Base-by-base conservation (phyloP, 2,797 vertebrate genomes). In the Lepilemur septentrionalis region DNA sequence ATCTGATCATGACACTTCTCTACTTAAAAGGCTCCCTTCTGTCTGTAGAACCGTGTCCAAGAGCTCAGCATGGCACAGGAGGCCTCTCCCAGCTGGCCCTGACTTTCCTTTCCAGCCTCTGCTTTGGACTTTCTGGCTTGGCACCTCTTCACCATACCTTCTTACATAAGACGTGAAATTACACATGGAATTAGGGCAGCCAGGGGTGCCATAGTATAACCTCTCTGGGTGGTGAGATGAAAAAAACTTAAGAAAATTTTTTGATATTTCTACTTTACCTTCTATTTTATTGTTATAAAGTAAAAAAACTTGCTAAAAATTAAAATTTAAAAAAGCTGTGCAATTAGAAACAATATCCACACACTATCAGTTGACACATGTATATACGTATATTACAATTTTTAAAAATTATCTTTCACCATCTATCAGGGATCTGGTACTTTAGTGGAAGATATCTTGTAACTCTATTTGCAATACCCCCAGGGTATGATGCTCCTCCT, bases 21-120 rank as follows among this genome's bases (percentile, higher is more conserved):
- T 69, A 43, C 35, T 89, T 95, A 61, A 91, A 93, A 91, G 82
- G 25, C 70, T 91, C 63, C 73, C 83, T 59, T 67, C 61, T 83
- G 93, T 80, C 91, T 86, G 41, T 17, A 91, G 86, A 90, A 52
- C 70, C 23, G 46, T 15, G 41, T 78, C 30, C 38, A 84, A 61
- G 46, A 78, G 35, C 84, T 90, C 52, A 41, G 85, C 25, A 14
- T 8, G 38, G 57, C 38, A 67, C 22, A 80, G n/a, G 67, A 75
- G 59, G 43, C 9, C 63, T 96, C 78, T 83, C 78, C 73, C 52
- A 57, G 38, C 15, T 59, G 80, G 28, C 48, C 38, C 38, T 35
- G 70, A 70, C 61, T 73, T 86, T 94, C 50, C 57, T 84, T 76
- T 30, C 9, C 50, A 82, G 82, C 23, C 55, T 93, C 59, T 59